A percentile compares a stretch with the other conserved stretches of the same genome.
These are phyloP conservation scores for Ophraella communa DNA, from an alignment of 2,888 invertebrate genomes.

Conservation along the genomic window DNA sequence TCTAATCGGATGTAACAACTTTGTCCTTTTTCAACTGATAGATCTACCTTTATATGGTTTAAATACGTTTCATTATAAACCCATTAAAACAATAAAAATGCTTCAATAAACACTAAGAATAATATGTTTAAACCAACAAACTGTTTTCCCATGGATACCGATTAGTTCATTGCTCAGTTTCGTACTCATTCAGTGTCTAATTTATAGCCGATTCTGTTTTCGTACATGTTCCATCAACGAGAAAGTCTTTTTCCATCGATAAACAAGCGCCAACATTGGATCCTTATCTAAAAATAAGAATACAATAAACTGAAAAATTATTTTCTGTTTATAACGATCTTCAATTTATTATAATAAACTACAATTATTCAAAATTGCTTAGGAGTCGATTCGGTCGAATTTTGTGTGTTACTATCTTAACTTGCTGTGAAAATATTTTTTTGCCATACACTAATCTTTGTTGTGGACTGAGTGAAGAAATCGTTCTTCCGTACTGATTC, in stretches of 20 bases:
- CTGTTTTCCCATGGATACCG: constrained; percentile 22
- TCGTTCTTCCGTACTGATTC: constrained; percentile 54
- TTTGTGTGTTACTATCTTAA: too few relatives aligned
- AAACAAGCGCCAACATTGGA: too few relatives aligned
- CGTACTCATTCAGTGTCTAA: constrained; percentile 22
- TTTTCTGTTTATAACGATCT: too few relatives aligned
- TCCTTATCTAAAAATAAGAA: too few relatives aligned
- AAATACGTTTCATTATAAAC: background rate
- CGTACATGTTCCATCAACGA: too few relatives aligned
- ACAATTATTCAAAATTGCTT: too few relatives aligned
- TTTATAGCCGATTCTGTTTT: too few relatives aligned
- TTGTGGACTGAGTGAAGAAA: constrained; percentile 39
- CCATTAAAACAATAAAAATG: constrained; percentile 2
- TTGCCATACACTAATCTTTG: background rate
- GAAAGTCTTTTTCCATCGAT: too few relatives aligned
- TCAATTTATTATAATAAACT: too few relatives aligned
- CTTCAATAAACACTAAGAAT: background rate
- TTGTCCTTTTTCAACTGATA: background rate
- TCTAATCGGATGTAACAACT: background rate
- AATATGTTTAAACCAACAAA: background rate
- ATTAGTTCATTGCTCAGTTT: constrained; percentile 23
- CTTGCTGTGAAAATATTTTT: background rate
- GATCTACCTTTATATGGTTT: background rate
- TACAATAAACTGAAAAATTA: too few relatives aligned
- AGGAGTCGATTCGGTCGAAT: too few relatives aligned